Conservation (phyloP, 2,113 vertebrate species). For the Raja brachyura region DNA sequence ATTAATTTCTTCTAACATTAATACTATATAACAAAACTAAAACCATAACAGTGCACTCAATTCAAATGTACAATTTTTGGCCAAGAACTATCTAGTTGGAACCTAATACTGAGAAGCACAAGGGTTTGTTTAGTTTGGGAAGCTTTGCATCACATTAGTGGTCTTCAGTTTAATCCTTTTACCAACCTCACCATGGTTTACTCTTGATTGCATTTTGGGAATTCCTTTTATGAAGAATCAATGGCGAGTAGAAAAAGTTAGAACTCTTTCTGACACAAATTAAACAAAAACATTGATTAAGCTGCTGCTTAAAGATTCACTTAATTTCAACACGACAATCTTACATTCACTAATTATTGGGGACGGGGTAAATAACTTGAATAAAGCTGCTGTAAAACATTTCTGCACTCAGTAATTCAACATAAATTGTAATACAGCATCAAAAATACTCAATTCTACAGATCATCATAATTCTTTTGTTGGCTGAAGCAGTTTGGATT, state of each 20-base stretch:
- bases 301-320: not conserved
- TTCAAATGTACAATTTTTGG: not conserved
- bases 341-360: conserved; percentile 4
- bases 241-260: not conserved
- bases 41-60: not conserved
- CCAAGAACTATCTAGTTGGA: not conserved
- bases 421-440: not conserved
- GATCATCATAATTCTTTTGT: not conserved
- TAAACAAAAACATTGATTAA: not conserved
- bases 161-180: not conserved
- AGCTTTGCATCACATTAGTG: not conserved
- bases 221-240: not conserved
- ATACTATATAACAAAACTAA: not conserved
- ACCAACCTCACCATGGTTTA: not conserved
- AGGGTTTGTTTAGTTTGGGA: not conserved
- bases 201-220: not conserved
- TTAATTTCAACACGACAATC: not conserved
- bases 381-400: not conserved
- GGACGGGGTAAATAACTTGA: not conserved
- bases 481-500: not conserved
- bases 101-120: not conserved
- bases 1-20: conserved; percentile 15
- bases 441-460: not conserved
- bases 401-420: not conserved
- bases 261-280: not conserved